phyloP scores from a whole-genome alignment of 1,140 invertebrate genomes.

The Littorina saxatilis region DNA sequence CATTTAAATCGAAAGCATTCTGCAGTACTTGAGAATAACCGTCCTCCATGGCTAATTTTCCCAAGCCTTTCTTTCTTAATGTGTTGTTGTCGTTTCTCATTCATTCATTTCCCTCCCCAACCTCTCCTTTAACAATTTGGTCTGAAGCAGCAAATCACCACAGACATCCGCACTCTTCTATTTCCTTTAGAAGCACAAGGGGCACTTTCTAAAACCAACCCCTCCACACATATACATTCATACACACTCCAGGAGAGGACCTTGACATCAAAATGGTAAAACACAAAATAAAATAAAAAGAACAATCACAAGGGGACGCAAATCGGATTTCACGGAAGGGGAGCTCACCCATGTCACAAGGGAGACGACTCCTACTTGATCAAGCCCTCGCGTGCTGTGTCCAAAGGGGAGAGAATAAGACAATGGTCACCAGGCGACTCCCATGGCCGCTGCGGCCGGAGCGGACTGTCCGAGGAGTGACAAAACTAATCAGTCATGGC shows the following conservation, averaged over 20 bases:
- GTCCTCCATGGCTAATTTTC: no score
- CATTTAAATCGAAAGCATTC: no score
- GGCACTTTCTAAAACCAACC: neutral
- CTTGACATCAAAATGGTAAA: neutral
- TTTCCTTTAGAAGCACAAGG: neutral
- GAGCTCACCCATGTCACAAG: conserved; percentile 18
- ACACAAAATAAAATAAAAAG: neutral
- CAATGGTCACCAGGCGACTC: neutral
- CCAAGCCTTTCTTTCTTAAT: no score
- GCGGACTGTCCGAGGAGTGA: neutral
- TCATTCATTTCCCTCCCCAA: no score
- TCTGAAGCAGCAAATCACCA: no score
- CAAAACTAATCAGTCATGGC: conserved; percentile 24
- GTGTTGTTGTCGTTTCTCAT: no score
- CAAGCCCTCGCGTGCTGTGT: neutral
- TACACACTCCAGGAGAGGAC: neutral
- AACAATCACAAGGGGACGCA: neutral
- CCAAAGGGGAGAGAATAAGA: neutral
- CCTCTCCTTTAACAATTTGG: no score
- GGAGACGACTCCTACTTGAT: neutral
- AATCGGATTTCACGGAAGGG: conserved; percentile 12
- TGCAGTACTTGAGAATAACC: no score
- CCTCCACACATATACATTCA: neutral
- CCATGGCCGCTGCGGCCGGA: neutral
- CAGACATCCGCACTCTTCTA: neutral